Percentiles rank a stretch among this genome's conserved stretches.
Evolutionary conservation across 2,888 invertebrate genomes (phyloP).

Genomic region (Portevinia maculata): DNA sequence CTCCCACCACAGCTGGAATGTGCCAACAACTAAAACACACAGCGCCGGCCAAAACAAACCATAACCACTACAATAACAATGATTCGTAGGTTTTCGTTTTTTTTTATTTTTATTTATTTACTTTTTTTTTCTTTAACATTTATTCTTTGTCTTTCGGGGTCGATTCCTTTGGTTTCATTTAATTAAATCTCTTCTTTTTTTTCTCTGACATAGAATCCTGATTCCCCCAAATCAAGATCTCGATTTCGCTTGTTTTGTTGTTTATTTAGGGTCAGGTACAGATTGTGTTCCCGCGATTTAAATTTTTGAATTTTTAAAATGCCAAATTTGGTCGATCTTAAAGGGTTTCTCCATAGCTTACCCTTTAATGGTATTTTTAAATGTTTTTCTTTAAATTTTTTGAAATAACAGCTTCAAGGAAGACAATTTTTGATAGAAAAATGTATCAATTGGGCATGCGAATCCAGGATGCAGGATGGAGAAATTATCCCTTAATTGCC

Average conservation of each 20-base stretch:
- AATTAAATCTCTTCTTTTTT: slow-evolving; percentile 63
- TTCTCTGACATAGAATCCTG: slow-evolving; percentile 48
- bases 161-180: slow-evolving; percentile 73
- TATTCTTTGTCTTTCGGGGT: slow-evolving; percentile 67
- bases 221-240: slow-evolving; percentile 36
- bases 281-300: slow-evolving; percentile 55
- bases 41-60: background rate
- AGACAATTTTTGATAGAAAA: slow-evolving; percentile 12
- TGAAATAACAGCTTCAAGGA: background rate
- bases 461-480: slow-evolving; percentile 36
- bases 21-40: slow-evolving; percentile 13
- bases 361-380: slow-evolving; percentile 32
- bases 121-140: slow-evolving; percentile 29
- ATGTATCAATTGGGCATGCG: slow-evolving; percentile 25
- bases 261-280: slow-evolving; percentile 71
- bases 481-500: slow-evolving; percentile 70
- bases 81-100: slow-evolving; percentile 41
- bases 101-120: slow-evolving; percentile 35
- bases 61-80: slow-evolving; percentile 44
- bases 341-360: slow-evolving; percentile 11
- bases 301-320: slow-evolving; percentile 36
- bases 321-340: slow-evolving; percentile 9
- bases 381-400: background rate
- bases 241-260: slow-evolving; percentile 59
- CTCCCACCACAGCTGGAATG: slow-evolving; percentile 19